Percentiles rank a stretch among this genome's conserved stretches.
Conservation (phyloP, 2,113 vertebrate genomes). For the Chaetodon auriga region DNA sequence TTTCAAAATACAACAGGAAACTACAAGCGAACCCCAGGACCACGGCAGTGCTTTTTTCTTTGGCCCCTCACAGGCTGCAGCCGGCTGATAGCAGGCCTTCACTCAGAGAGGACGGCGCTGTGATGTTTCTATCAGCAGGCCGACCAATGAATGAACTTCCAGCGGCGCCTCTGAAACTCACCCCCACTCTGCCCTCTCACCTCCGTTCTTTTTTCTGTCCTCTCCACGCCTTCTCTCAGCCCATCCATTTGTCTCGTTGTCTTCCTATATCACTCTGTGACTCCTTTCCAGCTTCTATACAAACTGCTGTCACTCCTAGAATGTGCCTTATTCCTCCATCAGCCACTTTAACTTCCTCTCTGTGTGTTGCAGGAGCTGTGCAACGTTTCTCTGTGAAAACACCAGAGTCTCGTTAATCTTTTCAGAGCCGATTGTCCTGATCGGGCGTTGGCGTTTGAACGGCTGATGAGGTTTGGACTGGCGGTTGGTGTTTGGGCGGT, state of each 20-base stretch:
- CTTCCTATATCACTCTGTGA: not conserved
- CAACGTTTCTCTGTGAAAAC: not conserved
- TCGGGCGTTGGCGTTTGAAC: slow-evolving; percentile 3
- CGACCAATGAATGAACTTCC: slow-evolving; percentile 83
- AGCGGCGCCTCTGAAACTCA: slow-evolving; percentile 33
- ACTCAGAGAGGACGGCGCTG: slow-evolving; percentile 33
- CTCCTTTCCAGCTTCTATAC: not conserved
- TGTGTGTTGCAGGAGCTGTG: not conserved
- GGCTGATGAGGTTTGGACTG: slow-evolving; percentile 6
- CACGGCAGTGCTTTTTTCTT: too few relatives aligned
- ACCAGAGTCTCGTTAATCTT: slow-evolving; percentile 12
- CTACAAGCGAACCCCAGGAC: too few relatives aligned
- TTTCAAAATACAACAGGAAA: too few relatives aligned
- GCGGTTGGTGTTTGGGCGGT: not conserved
- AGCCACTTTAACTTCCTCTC: not conserved
- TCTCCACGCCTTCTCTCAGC: not conserved
- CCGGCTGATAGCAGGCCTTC: slow-evolving; percentile 50
- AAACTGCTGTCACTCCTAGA: not conserved
- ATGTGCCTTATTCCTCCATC: not conserved
- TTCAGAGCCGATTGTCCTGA: not conserved
- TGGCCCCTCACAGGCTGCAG: slow-evolving; percentile 38
- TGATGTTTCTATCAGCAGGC: slow-evolving; percentile 58
- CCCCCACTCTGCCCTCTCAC: slow-evolving; percentile 12
- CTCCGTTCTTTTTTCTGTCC: not conserved
- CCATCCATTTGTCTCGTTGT: slow-evolving; percentile 10